Base-by-base conservation (phyloP, 2,888 invertebrate species). In the Dione vanillae region DNA sequence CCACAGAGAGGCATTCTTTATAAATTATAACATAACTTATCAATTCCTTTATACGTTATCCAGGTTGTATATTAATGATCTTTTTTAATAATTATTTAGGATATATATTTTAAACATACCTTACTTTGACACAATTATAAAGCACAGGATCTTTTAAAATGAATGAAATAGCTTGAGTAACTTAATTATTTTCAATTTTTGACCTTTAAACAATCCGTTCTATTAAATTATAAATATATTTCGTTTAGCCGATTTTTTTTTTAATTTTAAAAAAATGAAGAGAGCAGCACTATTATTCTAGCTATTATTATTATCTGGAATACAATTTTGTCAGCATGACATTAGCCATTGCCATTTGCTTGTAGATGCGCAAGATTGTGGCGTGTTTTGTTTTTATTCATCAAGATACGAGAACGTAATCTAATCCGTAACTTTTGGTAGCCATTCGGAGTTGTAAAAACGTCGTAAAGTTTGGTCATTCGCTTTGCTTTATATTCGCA, bases 1-100 rank as follows among this genome's bases (percentile, higher is more conserved):
- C 74, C 72, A 70, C 64, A 56, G 77, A 51, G 67, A 62, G 41
- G 59, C 83, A 82, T 83, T 83, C 85, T 83, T 81, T 84, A 79
- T 79, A 79, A 81, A 83, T 81, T 84, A 79, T 79, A 79, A 81
- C 51, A 40, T 37, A 40, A 20, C 40, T 64, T 61, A 61, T 27
- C 61, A 61, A 61, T 61, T 61, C 43, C 61, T 45, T 27, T 61
- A 61, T 61, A 45, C 61, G 45, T 45, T 61, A 45, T 61, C 27
- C 27, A 61, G n/a, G n/a, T 45, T 61, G 61, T n/a, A 61, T 61
- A 61, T 43, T 45, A 61, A 61, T 61, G 27, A 61, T 5, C 6
- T 43, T 43, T 59, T 40, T 27, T 27, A n/a, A 14, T 61, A 43
- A 43, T 61, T 43, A 27, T n/a, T 27, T 45, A 12, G 27, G 27